A percentile compares a stretch with the other conserved stretches of the same genome.
Conservation (phyloP, 2,797 vertebrate genomes). For the Acanthurus tractus region DNA sequence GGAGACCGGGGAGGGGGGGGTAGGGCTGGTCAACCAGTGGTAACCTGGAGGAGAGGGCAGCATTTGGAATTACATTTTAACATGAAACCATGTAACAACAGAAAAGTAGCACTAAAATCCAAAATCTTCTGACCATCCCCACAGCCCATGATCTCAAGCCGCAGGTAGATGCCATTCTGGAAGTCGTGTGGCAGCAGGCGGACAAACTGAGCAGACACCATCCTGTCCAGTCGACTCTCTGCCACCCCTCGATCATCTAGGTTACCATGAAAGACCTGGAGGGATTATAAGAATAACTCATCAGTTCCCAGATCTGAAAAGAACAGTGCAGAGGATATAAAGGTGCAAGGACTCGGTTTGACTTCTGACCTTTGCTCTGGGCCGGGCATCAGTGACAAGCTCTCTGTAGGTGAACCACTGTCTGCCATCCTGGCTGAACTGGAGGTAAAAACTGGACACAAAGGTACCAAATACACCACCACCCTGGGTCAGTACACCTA, state of each 20-base stretch:
- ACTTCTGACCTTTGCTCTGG: conserved; percentile 83
- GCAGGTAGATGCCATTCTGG: conserved; percentile 83
- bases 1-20: conserved; percentile 40
- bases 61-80: neutral
- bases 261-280: conserved; percentile 86
- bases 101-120: neutral
- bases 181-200: conserved; percentile 87
- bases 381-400: conserved; percentile 66
- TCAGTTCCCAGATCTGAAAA: neutral
- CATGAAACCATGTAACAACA: neutral
- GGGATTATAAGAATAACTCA: neutral
- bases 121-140: conserved; percentile 71
- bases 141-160: conserved; percentile 91
- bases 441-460: conserved; percentile 88
- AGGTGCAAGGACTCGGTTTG: neutral
- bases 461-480: conserved; percentile 80
- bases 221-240: conserved; percentile 79
- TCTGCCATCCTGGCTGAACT: conserved; percentile 86
- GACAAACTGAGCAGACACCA: conserved; percentile 85
- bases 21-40: conserved; percentile 55
- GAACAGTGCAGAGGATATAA: neutral
- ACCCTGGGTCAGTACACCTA: conserved; percentile 88
- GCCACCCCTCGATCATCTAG: conserved; percentile 75
- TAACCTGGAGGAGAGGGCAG: conserved; percentile 48
- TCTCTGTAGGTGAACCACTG: conserved; percentile 87